Conservation (phyloP, 2,797 vertebrate genomes). For the Galagoides demidoff region DNA sequence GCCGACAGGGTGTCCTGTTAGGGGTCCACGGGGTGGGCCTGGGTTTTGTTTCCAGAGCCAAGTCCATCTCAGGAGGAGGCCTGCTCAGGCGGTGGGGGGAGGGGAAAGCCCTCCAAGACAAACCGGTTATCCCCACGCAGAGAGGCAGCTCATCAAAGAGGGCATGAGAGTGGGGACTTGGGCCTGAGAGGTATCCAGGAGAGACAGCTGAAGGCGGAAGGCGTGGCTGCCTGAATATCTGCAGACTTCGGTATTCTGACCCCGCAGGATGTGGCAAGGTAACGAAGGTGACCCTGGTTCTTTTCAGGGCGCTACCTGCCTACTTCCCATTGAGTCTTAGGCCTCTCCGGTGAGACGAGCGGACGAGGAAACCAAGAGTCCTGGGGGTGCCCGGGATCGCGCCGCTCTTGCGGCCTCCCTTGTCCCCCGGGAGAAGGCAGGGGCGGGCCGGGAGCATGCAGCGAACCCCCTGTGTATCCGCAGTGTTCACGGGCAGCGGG, state of each 20-base stretch:
- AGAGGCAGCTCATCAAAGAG: not conserved
- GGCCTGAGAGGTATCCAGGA: not conserved
- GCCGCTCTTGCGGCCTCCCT: rapidly evolving
- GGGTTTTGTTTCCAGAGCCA: not conserved
- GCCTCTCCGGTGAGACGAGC: not conserved
- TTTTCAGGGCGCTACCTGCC: not conserved
- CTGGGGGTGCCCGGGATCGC: not conserved
- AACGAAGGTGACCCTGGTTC: not conserved
- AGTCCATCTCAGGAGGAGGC: not conserved
- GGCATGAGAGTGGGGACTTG: not conserved
- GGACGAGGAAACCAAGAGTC: not conserved
- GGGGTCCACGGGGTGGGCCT: not conserved
- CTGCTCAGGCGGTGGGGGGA: too few species aligned
- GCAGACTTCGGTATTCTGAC: not conserved
- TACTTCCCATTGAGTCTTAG: not conserved
- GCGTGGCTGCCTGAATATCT: not conserved
- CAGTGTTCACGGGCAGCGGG: constrained; percentile 91
- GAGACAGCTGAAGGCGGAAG: not conserved
- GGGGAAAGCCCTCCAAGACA: not conserved
- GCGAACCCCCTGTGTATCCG: not conserved
- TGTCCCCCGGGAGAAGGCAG: not conserved
- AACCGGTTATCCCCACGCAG: not conserved
- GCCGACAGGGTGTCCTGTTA: not conserved
- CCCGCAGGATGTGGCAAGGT: rapidly evolving
- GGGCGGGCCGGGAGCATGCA: not conserved